Base-by-base conservation (phyloP, 2,113 vertebrate genomes). In the Zonotrichia leucophrys region DNA sequence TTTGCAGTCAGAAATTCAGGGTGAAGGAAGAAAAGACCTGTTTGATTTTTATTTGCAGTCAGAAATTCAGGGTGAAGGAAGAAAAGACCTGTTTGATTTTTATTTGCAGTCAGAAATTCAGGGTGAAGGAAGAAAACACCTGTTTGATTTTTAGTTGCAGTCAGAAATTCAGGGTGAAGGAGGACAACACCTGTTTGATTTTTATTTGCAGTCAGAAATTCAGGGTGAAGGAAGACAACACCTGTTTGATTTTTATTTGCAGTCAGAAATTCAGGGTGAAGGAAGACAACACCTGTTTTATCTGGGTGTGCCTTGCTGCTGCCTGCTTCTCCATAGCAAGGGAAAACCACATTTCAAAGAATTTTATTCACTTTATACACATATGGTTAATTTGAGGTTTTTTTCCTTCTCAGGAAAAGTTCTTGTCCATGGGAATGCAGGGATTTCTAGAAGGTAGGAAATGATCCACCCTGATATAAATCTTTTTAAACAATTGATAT, bases 381-480 rank as follows among this genome's bases (percentile, higher is more conserved):
- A 19, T 23, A 13, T 28, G 11, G 3, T 46, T 89, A 17, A 28
- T 52, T 22, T 7, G 13, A 10, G 2, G 0, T 0, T 16, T 49
- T 23, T 35, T 6, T 4, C 21, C 15, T 97, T 89, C 82, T 92
- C 96, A 99, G 99, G 99, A 95, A 99, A 99, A 98, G 99, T 99
- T 97, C 99, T 99, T 97, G 98, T 99, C 95, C 99, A 99, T 97
- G 99, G 99, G 96, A 99, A 99, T 95, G 99, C 99, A 98, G 99
- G 99, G 92, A 99, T 99, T 97, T 99, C 99, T 89, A 98, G 99
- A 99, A 99, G 99, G 99, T 99, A 98, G 68, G 96, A 91, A 88
- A n/a, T 46, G 6, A 41, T 49, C 74, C 59, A 64, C 21, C 84
- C 72, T 87, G 17, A 58, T 27, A 10, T 0, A 3, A 13, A 5